These are phyloP conservation scores for Stichodactyla helianthus DNA, from an alignment of 64 coral and sea anemone species.

Conservation along the genomic window DNA sequence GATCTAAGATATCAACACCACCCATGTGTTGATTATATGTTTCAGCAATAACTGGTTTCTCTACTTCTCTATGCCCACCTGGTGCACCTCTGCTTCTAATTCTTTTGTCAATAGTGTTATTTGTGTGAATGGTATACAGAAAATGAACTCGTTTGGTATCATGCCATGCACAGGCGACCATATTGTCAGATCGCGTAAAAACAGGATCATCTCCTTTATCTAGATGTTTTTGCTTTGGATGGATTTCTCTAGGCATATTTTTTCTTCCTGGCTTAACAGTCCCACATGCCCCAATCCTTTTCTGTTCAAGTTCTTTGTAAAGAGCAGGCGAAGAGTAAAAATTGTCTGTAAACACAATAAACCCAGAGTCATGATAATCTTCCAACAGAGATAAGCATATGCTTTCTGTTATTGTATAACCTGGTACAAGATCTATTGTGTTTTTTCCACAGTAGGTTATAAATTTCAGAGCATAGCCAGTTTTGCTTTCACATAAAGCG, in stretches of 20 bases:
- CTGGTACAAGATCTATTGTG: neutral
- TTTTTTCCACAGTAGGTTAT: constrained; percentile 33
- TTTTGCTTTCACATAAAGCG: constrained; percentile 16
- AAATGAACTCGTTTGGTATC: constrained; percentile 34
- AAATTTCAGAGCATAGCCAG: constrained; percentile 22
- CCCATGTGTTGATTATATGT: constrained; percentile 22
- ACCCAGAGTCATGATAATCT: constrained; percentile 6
- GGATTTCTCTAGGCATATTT: constrained; percentile 9
- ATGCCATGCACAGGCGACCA: constrained; percentile 27
- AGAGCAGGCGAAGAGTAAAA: constrained; percentile 15
- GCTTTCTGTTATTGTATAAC: constrained; percentile 13
- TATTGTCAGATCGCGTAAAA: constrained; percentile 16
- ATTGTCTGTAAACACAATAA: constrained; percentile 9
- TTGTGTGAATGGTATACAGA: constrained; percentile 30
- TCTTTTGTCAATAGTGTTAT: constrained; percentile 25
- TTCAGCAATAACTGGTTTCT: constrained; percentile 34
- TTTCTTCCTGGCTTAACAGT: constrained; percentile 21
- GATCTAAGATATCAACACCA: constrained; percentile 22
- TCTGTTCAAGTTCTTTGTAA: constrained; percentile 22
- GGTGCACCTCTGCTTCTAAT: constrained; percentile 11
- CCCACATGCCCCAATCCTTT: constrained; percentile 15
- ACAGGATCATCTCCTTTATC: constrained; percentile 28
- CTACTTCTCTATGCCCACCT: neutral
- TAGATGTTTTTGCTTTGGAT: neutral
- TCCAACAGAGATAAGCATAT: constrained; percentile 18